Base-by-base conservation (phyloP, 2,797 vertebrate species). In the Apogon talboti region DNA sequence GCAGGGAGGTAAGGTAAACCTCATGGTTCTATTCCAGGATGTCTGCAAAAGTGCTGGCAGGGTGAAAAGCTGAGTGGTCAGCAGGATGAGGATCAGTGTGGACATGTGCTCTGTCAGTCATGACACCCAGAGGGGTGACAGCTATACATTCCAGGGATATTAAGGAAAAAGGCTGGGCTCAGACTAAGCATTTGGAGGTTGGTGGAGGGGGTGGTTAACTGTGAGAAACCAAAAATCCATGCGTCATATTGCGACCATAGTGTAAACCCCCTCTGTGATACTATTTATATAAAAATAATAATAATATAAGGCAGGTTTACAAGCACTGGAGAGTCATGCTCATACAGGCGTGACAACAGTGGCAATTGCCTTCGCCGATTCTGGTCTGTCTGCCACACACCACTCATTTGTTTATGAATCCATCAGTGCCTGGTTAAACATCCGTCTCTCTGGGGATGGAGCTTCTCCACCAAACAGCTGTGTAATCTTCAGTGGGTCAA, bases 41-140 rank as follows among this genome's bases (percentile, higher is more conserved):
- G 59, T 59, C 66, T 78, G 76, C 40, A 57, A 84, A 81, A 81
- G 70, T 73, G 77, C 79, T 82, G 79, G 73, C 64, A 37, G 57
- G 72, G 45, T 28, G 43, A 35, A 79, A 87, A 87, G 57, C 79
- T 67, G 83, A 85, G 74, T 14, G 72, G 88, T 91, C 88, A 87
- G 89, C 87, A 87, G 87, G 75, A 81, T 9, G 50, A 59, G 79
- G 81, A 90, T 82, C 76, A 71, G 79, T 45, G 33, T 52, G 62
- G 82, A 89, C 90, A 90, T 86, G 74, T 90, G 90, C 86, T 71
- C 77, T 81, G 88, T 90, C 88, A 89, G 62, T 89, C 82, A 83
- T 2, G 50, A 47, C 3, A 33, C 68, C 78, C 74, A 35, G 51
- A 74, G 54, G 41, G 52, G 66, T 42, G 78, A 77, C 37, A 59